Evolutionary conservation across 2,888 invertebrate genomes (phyloP).

Genomic region (Nephrocerus scutellatus): DNA sequence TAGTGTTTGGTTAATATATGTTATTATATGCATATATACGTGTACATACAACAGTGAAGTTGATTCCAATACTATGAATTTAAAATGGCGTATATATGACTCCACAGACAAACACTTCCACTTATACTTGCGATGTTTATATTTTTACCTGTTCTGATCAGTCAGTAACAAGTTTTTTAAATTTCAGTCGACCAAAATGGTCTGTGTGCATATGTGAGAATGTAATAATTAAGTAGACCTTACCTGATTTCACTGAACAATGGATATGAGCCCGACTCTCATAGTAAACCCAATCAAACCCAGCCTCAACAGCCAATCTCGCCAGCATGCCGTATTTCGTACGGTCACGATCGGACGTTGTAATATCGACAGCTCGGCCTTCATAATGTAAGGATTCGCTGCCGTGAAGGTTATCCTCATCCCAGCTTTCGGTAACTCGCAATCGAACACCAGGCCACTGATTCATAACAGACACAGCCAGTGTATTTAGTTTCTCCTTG

Average conservation of each 20-base stretch:
- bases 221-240: conserved; percentile 32
- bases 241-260: conserved; percentile 97
- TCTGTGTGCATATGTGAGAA: conserved; percentile 15
- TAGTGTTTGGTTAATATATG: no score
- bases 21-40: no score
- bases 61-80: no score
- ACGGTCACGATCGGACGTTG: conserved; percentile 86
- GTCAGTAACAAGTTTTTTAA: no score
- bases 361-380: conserved; percentile 92
- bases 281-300: conserved; percentile 98
- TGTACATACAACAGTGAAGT: no score
- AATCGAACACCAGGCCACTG: conserved; percentile 94
- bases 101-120: no score
- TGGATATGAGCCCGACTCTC: conserved; percentile 92
- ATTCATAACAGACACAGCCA: conserved; percentile 96
- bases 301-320: conserved; percentile 89
- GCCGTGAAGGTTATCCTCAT: conserved; percentile 68
- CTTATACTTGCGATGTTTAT: no score
- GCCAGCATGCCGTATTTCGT: conserved; percentile 95
- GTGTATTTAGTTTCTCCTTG: conserved; percentile 87
- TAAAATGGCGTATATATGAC: no score
- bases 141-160: no score
- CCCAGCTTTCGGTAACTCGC: conserved; percentile 93
- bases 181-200: neutral
- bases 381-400: conserved; percentile 90